These are phyloP conservation scores for Caenorhabditis becei DNA, from an alignment of 2,888 invertebrate genomes.

Conservation along the genomic window DNA sequence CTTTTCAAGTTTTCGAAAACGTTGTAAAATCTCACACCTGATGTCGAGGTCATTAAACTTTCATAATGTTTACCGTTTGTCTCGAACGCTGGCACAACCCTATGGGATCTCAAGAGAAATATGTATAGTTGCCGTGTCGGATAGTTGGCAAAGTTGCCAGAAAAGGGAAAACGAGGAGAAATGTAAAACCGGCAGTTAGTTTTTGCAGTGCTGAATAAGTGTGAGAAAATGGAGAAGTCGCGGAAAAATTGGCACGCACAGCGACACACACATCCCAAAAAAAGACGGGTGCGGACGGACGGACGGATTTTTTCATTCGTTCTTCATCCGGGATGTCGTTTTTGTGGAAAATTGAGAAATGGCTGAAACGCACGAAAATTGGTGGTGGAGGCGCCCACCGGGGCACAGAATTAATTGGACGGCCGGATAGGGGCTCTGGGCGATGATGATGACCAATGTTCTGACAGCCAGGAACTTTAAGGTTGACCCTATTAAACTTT, in stretches of 20 bases:
- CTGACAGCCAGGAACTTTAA: background rate
- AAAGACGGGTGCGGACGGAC: slow-evolving; percentile 9
- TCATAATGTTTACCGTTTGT: slow-evolving; percentile 24
- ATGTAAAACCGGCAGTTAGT: slow-evolving; percentile 52
- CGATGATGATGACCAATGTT: background rate
- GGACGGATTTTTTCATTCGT: background rate
- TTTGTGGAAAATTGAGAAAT: slow-evolving; percentile 61
- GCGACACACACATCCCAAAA: slow-evolving; percentile 25
- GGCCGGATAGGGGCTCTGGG: background rate
- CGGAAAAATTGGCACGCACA: slow-evolving; percentile 55
- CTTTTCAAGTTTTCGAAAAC: slow-evolving; percentile 1
- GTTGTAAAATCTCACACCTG: no score
- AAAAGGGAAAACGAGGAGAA: slow-evolving; percentile 14
- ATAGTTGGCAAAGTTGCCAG: background rate
- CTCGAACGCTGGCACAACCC: background rate
- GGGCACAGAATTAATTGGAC: slow-evolving; percentile 8
- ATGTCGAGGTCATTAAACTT: slow-evolving; percentile 26
- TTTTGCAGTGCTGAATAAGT: slow-evolving; percentile 51
- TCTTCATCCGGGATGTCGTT: slow-evolving; percentile 1
- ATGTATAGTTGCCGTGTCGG: background rate
- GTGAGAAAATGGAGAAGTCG: slow-evolving; percentile 53
- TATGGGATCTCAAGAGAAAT: background rate
- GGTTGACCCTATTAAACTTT: no score
- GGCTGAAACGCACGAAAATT: slow-evolving; percentile 24
- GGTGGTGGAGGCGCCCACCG: slow-evolving; percentile 1